phyloP scores from a whole-genome alignment of 1,140 invertebrate genomes.

The Hylyphantes graminicola region DNA sequence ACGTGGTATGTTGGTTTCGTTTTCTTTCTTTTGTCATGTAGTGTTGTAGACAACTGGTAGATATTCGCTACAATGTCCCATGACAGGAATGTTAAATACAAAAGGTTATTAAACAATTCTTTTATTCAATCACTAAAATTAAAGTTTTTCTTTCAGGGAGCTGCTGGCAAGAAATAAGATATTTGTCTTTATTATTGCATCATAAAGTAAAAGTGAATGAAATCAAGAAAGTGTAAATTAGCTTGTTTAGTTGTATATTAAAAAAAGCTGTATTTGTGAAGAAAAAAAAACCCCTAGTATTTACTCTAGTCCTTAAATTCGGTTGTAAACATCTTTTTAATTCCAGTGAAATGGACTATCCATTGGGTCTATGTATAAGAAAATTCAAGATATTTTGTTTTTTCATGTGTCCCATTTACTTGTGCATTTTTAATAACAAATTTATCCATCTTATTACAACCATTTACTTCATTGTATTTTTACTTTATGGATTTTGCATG shows the following conservation, averaged over 20 bases:
- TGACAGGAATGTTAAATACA: background rate
- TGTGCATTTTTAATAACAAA: too few relatives aligned
- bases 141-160: slow-evolving; percentile 21
- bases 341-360: too few relatives aligned
- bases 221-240: slow-evolving; percentile 27
- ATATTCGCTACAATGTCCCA: too few relatives aligned
- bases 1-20: too few relatives aligned
- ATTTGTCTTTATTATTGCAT: background rate
- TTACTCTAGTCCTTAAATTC: too few relatives aligned
- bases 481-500: too few relatives aligned
- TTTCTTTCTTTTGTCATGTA: background rate
- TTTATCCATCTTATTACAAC: too few relatives aligned
- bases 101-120: background rate
- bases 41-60: background rate
- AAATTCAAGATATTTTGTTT: too few relatives aligned
- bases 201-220: background rate
- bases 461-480: too few relatives aligned
- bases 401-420: too few relatives aligned
- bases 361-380: too few relatives aligned
- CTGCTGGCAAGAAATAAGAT: slow-evolving; percentile 42
- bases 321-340: too few relatives aligned
- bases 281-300: background rate
- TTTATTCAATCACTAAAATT: background rate
- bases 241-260: slow-evolving; percentile 10
- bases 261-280: slow-evolving; percentile 29